Evolutionary conservation across 2,113 vertebrate genomes (phyloP).

Genomic region (Tachuris rubrigastra): DNA sequence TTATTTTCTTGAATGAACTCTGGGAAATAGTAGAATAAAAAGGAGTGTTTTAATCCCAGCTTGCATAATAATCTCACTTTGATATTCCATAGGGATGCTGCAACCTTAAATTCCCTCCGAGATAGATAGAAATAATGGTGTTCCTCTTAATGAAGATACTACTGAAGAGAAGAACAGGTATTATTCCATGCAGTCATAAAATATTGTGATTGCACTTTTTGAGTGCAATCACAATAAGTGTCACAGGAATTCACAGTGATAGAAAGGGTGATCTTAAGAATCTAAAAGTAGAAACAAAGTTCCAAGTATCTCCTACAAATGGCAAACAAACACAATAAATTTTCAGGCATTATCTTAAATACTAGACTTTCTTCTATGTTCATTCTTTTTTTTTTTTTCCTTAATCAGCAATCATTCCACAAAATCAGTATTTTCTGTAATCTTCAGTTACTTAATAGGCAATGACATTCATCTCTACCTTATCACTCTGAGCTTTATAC

Average conservation of each 20-base stretch:
- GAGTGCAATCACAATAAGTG: neutral
- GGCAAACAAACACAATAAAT: neutral
- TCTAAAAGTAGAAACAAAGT: neutral
- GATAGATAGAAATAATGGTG: neutral
- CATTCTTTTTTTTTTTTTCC: rapidly evolving
- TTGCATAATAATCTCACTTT: neutral
- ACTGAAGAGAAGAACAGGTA: neutral
- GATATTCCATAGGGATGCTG: neutral
- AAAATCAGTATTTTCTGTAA: neutral
- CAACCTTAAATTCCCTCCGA: neutral
- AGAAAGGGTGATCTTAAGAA: neutral
- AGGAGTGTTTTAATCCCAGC: neutral
- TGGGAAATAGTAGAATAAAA: neutral
- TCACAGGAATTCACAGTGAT: neutral
- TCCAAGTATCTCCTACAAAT: neutral
- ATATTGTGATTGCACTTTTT: too few species aligned
- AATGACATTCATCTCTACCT: neutral
- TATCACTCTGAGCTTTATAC: neutral
- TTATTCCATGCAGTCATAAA: neutral
- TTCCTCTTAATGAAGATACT: neutral
- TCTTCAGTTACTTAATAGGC: neutral
- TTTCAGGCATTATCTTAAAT: neutral
- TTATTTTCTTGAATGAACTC: neutral
- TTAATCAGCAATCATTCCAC: neutral
- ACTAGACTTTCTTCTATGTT: neutral